phyloP scores from a whole-genome alignment of 2,113 vertebrate species.

The Xyrauchen texanus region DNA sequence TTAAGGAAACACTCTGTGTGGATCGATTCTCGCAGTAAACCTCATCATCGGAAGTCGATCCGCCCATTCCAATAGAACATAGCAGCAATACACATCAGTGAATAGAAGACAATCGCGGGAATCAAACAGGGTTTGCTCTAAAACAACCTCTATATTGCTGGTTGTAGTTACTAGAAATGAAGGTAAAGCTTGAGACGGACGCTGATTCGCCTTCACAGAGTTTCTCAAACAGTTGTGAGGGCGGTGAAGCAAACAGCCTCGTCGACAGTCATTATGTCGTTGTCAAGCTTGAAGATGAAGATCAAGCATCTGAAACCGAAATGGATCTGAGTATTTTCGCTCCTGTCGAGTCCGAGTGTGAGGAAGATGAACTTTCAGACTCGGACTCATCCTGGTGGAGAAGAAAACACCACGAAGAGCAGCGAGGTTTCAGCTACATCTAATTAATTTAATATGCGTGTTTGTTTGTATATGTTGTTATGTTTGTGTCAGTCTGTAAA shows the following conservation, averaged over 20 bases:
- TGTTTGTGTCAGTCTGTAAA: not conserved
- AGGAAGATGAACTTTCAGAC: not conserved
- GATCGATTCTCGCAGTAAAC: too few relatives aligned
- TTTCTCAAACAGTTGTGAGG: not conserved
- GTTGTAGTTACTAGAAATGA: not conserved
- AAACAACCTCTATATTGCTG: too few relatives aligned
- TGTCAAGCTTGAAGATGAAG: constrained; percentile 21
- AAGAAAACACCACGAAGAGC: not conserved
- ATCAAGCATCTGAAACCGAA: not conserved
- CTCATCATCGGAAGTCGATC: too few relatives aligned
- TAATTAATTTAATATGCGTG: too few relatives aligned
- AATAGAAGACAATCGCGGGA: too few relatives aligned
- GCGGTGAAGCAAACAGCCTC: not conserved
- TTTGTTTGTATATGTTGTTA: too few relatives aligned
- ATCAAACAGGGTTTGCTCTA: too few relatives aligned
- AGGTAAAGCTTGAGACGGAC: not conserved
- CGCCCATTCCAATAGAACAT: too few relatives aligned
- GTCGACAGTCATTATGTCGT: not conserved
- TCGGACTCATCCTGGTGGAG: not conserved
- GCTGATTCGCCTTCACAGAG: not conserved
- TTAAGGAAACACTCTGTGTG: too few relatives aligned
- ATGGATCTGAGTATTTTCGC: constrained; percentile 22
- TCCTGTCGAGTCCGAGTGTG: constrained; percentile 19
- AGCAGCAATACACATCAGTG: too few relatives aligned
- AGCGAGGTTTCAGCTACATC: not conserved